Evolutionary conservation across 2,797 vertebrate species (phyloP), one percentile per base, ranked within the genome.

Genomic region (Telmatherina bonti): DNA sequence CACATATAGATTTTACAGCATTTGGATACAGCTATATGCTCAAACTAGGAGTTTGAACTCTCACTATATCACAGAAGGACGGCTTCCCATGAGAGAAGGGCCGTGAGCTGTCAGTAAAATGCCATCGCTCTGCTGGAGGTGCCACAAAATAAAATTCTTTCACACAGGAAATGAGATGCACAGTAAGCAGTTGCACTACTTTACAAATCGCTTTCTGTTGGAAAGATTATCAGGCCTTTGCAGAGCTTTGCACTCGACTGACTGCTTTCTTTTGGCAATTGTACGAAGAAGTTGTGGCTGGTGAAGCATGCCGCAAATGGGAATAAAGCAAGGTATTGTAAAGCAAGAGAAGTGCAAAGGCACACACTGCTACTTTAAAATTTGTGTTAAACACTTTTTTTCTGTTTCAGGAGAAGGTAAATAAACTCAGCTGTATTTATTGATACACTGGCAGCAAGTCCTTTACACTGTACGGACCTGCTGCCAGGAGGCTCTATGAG

Each of bases 41-140:
- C n/a, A 30, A 69, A n/a, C 49, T 62, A 67, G 33, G 30, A 47
- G 30, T 26, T 67, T 12, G 41, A 35, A 49, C 16, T n/a, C 65
- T 29, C 51, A 31, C 7, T 73, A 36, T 22, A 9, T 3, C 36
- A 56, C 20, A 36, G 36, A 74, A 47, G 60, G 52, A 62, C 36
- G 36, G 58, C 36, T 58, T 73, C 58, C 53, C 61, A 31, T 20
- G 57, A 59, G 69, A 62, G 49, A 56, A n/a, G 60, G 35, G 36
- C 57, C 29, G 41, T 15, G 67, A 84, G 74, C 55, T 72, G 74
- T 82, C 73, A 54, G 78, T 82, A 62, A 88, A 86, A 85, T 83
- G 79, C 51, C 78, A 71, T 26, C 0, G 9, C 83, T 76, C 83
- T 62, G n/a, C 70, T 78, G 85, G 72, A 78, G 79, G 62, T 57